phyloP scores from a whole-genome alignment of 2,888 invertebrate species.

The Cryptocephalus primarius region DNA sequence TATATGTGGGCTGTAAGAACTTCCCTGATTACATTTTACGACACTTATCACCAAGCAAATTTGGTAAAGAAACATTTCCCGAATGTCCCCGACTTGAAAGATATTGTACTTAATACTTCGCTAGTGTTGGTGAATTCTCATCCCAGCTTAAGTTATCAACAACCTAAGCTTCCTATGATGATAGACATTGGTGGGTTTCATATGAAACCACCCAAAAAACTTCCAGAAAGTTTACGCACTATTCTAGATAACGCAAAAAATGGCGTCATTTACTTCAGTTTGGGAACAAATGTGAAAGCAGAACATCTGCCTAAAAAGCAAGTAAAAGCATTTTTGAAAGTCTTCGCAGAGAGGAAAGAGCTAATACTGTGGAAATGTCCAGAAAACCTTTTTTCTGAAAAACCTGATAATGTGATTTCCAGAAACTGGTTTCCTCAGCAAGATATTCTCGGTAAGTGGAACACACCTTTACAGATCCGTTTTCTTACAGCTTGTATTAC shows the following conservation, averaged over 20 bases:
- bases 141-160: conserved; percentile 40
- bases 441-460: no score
- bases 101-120: conserved; percentile 20
- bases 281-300: conserved; percentile 49
- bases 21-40: conserved; percentile 11
- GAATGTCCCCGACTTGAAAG: conserved; percentile 17
- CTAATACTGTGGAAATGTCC: conserved; percentile 56
- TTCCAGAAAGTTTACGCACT: conserved; percentile 38
- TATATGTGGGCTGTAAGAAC: conserved; percentile 16
- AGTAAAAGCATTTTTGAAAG: conserved; percentile 42
- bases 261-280: conserved; percentile 48
- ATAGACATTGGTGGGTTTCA: conserved; percentile 49
- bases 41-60: conserved; percentile 17
- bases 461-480: no score
- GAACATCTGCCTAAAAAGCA: conserved; percentile 42
- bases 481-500: not conserved
- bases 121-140: conserved; percentile 33
- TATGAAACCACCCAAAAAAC: conserved; percentile 19
- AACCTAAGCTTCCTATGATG: conserved; percentile 44
- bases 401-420: conserved; percentile 34
- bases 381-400: conserved; percentile 31
- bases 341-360: conserved; percentile 48
- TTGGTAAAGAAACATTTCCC: conserved; percentile 24
- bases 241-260: conserved; percentile 41
- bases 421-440: conserved; percentile 19